Evolutionary conservation across 2,797 vertebrate genomes (phyloP).

Genomic region (Oreochromis mossambicus): DNA sequence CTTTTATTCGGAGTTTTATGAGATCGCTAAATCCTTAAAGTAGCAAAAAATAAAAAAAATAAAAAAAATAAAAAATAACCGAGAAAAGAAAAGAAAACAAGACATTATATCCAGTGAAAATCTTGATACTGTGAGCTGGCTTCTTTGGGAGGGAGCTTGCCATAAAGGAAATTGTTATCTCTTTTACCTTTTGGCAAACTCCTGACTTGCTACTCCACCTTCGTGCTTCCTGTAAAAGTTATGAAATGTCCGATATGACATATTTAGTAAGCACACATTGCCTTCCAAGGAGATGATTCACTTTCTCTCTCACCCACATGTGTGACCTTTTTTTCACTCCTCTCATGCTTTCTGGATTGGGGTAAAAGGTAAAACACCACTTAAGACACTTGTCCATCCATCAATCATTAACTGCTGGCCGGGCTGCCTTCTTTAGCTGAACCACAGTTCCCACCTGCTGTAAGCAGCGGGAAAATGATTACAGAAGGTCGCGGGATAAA

Average conservation of each 20-base stretch:
- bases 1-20: background rate
- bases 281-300: background rate
- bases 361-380: slow-evolving; percentile 26
- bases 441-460: slow-evolving; percentile 36
- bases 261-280: slow-evolving; percentile 22
- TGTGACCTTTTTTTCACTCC: background rate
- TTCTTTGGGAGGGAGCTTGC: background rate
- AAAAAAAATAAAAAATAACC: rapidly evolving
- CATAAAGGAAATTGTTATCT: slow-evolving; percentile 18
- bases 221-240: background rate
- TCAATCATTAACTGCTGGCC: slow-evolving; percentile 32
- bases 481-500: background rate
- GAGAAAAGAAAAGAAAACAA: rapidly evolving
- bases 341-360: background rate
- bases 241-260: slow-evolving; percentile 15
- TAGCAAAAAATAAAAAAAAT: background rate
- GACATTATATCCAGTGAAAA: background rate
- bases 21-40: background rate
- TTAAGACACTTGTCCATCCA: slow-evolving; percentile 31
- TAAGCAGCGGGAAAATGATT: slow-evolving; percentile 28
- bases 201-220: background rate
- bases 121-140: background rate
- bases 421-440: slow-evolving; percentile 49
- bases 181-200: background rate
- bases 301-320: background rate